Conservation (phyloP, 2,888 invertebrate genomes). For the Morpho achilles region DNA sequence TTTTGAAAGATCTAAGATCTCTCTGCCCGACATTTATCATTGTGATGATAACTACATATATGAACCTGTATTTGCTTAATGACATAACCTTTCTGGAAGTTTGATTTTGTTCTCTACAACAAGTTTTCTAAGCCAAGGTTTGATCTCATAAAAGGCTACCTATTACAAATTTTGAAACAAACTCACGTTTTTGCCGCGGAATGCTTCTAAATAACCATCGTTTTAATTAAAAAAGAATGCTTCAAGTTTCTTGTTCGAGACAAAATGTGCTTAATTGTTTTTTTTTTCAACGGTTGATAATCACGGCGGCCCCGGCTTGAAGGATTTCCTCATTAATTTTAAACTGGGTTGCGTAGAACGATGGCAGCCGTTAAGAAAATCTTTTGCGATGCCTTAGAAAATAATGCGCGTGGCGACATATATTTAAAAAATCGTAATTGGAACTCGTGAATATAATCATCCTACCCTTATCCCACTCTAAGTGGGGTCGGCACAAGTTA, state of each 20-base stretch:
- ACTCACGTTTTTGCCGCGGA: slow-evolving; percentile 9
- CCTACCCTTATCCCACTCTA: too few relatives aligned
- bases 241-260: slow-evolving; percentile 40
- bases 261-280: slow-evolving; percentile 46
- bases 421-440: background rate
- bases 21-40: too few relatives aligned
- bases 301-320: slow-evolving; percentile 38
- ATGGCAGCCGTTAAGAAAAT: slow-evolving; percentile 30
- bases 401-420: slow-evolving; percentile 12
- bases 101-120: too few relatives aligned
- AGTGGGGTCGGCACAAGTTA: too few relatives aligned
- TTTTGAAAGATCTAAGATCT: too few relatives aligned
- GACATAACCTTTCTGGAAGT: too few relatives aligned
- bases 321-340: slow-evolving; percentile 50
- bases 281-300: slow-evolving; percentile 49
- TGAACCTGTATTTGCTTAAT: too few relatives aligned
- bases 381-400: slow-evolving; percentile 36
- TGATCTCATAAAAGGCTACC: too few relatives aligned
- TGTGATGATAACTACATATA: too few relatives aligned
- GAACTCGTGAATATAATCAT: too few relatives aligned
- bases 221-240: slow-evolving; percentile 57
- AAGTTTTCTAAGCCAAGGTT: too few relatives aligned
- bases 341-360: slow-evolving; percentile 39
- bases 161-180: too few relatives aligned
- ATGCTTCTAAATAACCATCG: slow-evolving; percentile 35